These are phyloP conservation scores for Odobenus rosmarus DNA, from an alignment of 2,113 vertebrate species.

Conservation along the genomic window DNA sequence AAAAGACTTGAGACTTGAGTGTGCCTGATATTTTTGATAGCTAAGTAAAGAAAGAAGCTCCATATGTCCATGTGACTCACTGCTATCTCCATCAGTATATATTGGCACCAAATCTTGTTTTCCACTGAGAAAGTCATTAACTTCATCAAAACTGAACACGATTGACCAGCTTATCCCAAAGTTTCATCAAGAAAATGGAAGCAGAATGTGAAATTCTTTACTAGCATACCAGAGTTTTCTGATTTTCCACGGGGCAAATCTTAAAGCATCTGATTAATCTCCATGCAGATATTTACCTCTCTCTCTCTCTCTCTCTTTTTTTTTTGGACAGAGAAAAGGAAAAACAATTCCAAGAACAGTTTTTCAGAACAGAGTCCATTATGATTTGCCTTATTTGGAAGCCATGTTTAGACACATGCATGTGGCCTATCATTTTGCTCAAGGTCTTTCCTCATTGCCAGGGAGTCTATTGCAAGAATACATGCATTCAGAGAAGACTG, in stretches of 20 bases:
- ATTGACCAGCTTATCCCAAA: not conserved
- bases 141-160: constrained; percentile 41
- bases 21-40: constrained; percentile 18
- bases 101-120: constrained; percentile 37
- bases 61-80: constrained; percentile 44
- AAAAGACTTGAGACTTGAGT: not conserved
- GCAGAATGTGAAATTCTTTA: constrained; percentile 24
- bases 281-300: not conserved
- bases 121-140: constrained; percentile 43
- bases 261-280: not conserved
- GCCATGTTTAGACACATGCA: not conserved
- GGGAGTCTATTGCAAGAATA: not conserved
- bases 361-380: not conserved
- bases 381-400: not conserved
- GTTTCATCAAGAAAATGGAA: constrained; percentile 50
- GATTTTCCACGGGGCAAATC: not conserved
- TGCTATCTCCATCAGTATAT: not conserved
- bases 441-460: not conserved
- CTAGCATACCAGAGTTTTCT: not conserved
- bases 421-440: not conserved
- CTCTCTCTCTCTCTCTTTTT: not conserved
- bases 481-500: not conserved
- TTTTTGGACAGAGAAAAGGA: not conserved
- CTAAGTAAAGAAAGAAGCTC: not conserved
- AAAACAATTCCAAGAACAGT: not conserved